Evolutionary conservation across 2,113 vertebrate genomes (phyloP), one percentile per base, ranked within the genome.

Genomic region (Nycticebus coucang): DNA sequence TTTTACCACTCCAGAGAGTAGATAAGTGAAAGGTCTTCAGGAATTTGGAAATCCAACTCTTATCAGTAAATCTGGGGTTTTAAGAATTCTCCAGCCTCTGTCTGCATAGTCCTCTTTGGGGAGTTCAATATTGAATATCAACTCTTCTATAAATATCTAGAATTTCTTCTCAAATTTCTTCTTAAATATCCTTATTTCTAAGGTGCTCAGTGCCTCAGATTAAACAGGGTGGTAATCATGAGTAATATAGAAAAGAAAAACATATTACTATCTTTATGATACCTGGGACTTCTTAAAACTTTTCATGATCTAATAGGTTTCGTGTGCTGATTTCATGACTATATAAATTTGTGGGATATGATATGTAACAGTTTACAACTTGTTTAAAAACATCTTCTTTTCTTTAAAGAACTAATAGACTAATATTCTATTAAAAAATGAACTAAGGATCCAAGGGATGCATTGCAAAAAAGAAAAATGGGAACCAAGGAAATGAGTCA

Each of bases 341-440:
- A 37, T 77, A 28, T 2, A 75, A 33, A 45, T 30, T 24, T 26
- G 6, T 15, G 35, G 4, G 28, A 64, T 60, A 57, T 4, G 12
- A 7, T 35, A 37, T 64, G 45, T 13, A 28, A 12, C 8, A 83
- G 59, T 90, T 89, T 62, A 14, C 62, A 94, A 68, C 6, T 62
- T 94, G 82, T 24, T n/a, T 59, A 17, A 89, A 71, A 13, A 91
- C 30, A 74, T 18, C 74, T 71, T 33, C 50, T 96, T 93, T 92
- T 93, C 33, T 79, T 77, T 33, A 79, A 87, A 66, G 18, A 62
- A 53, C 19, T 57, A n/a, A n/a, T n/a, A 71, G 45, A 22, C 35
- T 80, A 64, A 45, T n/a, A 57, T 28, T 55, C 14, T 37, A 28
- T 0, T 79, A 12, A 33, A 83, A 83, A 79, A 88, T 81, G 79